Percentiles rank a stretch among this genome's conserved stretches.
Evolutionary conservation across 2,113 vertebrate species (phyloP).

Genomic region (Syngnathoides biaculeatus): DNA sequence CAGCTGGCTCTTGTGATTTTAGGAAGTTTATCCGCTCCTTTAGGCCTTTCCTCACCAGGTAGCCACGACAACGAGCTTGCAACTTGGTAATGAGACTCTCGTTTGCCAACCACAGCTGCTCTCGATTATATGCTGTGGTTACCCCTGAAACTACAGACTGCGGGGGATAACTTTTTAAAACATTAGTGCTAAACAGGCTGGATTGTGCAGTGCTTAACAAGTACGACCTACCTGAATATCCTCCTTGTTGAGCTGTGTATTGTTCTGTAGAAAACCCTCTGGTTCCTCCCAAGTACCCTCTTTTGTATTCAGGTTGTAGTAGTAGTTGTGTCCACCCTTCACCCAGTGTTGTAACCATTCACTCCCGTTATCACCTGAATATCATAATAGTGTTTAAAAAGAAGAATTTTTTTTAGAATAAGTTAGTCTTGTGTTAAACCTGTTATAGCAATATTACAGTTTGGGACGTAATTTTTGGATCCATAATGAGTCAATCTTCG

Average conservation of each 20-base stretch:
- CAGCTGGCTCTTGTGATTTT: conserved; percentile 85
- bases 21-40: conserved; percentile 83
- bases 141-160: conserved; percentile 87
- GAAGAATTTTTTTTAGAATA: not conserved
- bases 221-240: conserved; percentile 85
- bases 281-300: conserved; percentile 91
- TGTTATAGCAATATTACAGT: no score
- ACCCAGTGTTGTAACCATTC: conserved; percentile 94
- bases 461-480: not conserved
- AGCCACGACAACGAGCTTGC: conserved; percentile 90
- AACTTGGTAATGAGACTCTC: conserved; percentile 86
- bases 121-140: conserved; percentile 91
- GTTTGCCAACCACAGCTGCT: conserved; percentile 95
- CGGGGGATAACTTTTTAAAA: not conserved
- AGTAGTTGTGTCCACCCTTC: conserved; percentile 94
- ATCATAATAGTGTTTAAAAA: not conserved
- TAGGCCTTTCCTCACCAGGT: conserved; percentile 81
- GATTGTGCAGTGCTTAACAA: not conserved
- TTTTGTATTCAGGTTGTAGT: conserved; percentile 80
- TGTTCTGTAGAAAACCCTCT: conserved; percentile 79
- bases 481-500: not conserved
- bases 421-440: not conserved
- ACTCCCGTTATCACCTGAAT: conserved; percentile 80
- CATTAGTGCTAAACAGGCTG: not conserved
- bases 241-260: conserved; percentile 85